Percentiles rank a stretch among this genome's conserved stretches.
These are phyloP conservation scores for Drosophila colorata DNA, from an alignment of 2,888 invertebrate species.

Conservation along the genomic window DNA sequence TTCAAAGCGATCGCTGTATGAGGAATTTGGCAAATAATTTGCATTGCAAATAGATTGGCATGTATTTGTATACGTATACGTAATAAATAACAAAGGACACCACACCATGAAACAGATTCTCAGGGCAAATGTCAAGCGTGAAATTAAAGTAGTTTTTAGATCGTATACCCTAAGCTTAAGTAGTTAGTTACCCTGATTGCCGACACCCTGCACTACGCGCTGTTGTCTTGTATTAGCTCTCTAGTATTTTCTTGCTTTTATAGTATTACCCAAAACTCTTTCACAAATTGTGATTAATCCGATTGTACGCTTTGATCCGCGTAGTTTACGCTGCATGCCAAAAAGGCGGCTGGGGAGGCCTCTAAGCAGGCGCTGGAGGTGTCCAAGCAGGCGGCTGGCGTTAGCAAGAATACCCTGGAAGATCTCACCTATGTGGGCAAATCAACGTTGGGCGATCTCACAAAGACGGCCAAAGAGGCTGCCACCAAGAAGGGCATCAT, in stretches of 20 bases:
- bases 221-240: constrained; percentile 33
- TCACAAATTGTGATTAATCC: constrained; percentile 1
- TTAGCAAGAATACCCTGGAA: constrained; percentile 94
- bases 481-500: constrained; percentile 92
- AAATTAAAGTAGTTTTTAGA: background rate
- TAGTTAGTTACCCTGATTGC: constrained; percentile 27
- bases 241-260: background rate
- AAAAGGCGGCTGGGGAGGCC: constrained; percentile 94
- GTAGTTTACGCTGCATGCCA: constrained; percentile 94
- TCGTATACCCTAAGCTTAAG: constrained; percentile 1
- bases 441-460: constrained; percentile 94
- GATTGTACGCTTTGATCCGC: constrained; percentile 1
- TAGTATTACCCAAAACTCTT: background rate
- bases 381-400: constrained; percentile 94
- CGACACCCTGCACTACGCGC: constrained; percentile 29
- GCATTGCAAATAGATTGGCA: no score
- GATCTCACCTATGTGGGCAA: constrained; percentile 96
- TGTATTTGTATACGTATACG: no score
- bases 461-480: constrained; percentile 95
- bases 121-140: background rate
- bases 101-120: background rate
- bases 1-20: no score
- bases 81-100: background rate
- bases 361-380: constrained; percentile 94
- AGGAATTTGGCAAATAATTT: no score